Conservation (phyloP, 2,888 invertebrate genomes). For the Lycaena phlaeas region DNA sequence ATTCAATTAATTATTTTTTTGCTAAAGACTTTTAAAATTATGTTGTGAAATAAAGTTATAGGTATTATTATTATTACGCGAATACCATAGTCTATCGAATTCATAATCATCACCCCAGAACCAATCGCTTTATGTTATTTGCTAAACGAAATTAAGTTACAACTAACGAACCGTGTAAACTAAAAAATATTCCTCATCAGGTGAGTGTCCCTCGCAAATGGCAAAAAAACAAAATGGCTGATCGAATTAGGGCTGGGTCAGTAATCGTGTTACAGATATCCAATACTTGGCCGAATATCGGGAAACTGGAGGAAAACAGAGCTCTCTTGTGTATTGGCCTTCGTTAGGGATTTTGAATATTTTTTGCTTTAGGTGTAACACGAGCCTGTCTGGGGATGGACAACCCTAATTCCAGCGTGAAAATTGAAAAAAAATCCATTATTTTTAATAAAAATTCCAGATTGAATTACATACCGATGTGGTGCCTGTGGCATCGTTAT, state of each 20-base stretch:
- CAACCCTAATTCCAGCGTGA: slow-evolving; percentile 52
- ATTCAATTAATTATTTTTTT: too few relatives aligned
- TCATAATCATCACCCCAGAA: too few relatives aligned
- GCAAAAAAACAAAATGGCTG: slow-evolving; percentile 52
- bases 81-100: too few relatives aligned
- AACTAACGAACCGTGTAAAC: neutral
- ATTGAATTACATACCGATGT: neutral
- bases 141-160: too few relatives aligned
- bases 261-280: slow-evolving; percentile 69
- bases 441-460: slow-evolving; percentile 10
- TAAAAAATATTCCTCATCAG: slow-evolving; percentile 17
- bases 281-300: slow-evolving; percentile 57
- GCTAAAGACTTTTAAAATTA: too few relatives aligned
- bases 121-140: too few relatives aligned
- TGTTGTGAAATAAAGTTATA: too few relatives aligned
- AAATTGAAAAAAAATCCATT: slow-evolving; percentile 36
- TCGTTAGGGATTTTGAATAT: slow-evolving; percentile 69
- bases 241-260: slow-evolving; percentile 69
- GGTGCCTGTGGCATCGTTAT: too few relatives aligned
- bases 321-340: slow-evolving; percentile 60
- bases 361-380: slow-evolving; percentile 58
- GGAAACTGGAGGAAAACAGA: slow-evolving; percentile 56
- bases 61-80: too few relatives aligned
- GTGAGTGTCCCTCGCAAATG: slow-evolving; percentile 35
- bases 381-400: slow-evolving; percentile 55